Evolutionary conservation across 2,888 invertebrate species (phyloP), one percentile per base, ranked within the genome.

Genomic region (Napeogenes sylphis): DNA sequence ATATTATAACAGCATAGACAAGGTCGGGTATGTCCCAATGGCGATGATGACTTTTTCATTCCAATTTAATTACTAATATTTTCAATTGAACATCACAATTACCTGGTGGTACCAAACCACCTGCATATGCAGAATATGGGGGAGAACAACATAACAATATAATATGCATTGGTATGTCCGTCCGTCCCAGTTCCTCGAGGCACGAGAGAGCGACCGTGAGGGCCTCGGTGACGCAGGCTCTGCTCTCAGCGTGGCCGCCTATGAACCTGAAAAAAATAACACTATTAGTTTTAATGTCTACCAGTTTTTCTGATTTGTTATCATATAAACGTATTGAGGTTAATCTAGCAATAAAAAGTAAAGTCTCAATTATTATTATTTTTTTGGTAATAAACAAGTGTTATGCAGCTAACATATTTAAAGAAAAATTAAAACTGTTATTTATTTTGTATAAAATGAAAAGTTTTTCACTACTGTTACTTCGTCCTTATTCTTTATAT

Each of bases 211-310:
- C 96, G 2, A 97, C 95, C 0, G 97, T 95, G 56, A 98, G 89
- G 0, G 97, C 98, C 86, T 98, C 98, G 0, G 95, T 96, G 60
- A 98, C 92, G 79, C 98, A 97, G 0, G 97, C 97, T 74, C 95
- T 94, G 13, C 94, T 95, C 84, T 98, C 98, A 58, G 97, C 96
- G 69, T 95, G 95, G 0, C 98, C 98, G 0, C 98, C 98, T 56
- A 95, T 93, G 79, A 96, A 93, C 75, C 97, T 96, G 76, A 4
- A 66, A 73, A 10, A 45, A 55, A 14, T 6, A 61, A 32, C 12
- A 21, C 33, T 2, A 10, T 13, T 33, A 4, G 32, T 53, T 21
- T 32, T 12, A 30, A 53, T 2, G 4, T 53, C 5, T 38, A 38
- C 4, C 14, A 47, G 14, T 0, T 47, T 47, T 5, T 1, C 4